Base-by-base conservation (phyloP, 2,113 vertebrate genomes). In the Pelobates fuscus region DNA sequence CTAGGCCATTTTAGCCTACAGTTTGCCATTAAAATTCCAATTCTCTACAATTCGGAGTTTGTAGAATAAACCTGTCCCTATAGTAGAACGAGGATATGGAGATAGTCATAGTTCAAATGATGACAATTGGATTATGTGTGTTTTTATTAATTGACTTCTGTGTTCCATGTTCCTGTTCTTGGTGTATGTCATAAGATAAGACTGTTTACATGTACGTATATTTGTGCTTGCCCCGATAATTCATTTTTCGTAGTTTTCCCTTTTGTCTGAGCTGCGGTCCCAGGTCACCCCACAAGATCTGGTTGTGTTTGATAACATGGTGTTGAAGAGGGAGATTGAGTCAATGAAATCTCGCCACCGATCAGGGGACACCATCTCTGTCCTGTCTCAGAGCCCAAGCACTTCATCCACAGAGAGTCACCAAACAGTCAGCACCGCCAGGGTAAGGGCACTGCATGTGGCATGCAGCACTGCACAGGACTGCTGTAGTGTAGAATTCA, bases 341-440 rank as follows among this genome's bases (percentile, higher is more conserved):
- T 95, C 94, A 24, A 93, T 99, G 82, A 99, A 99, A 80, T 94
- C 95, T 0, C 89, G 95, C 1, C 96, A 97, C 89, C 93, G 90
- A 0, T 71, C 85, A 0, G 88, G 87, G 18, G 96, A 99, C 85
- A 88, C 91, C 70, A 89, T 88, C 82, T 99, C 97, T 26, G 80
- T 92, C 88, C 89, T 92, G 82, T 98, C 96, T 52, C 96, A 89
- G 84, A 95, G 94, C 0, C 95, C 97, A 86, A 96, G 94, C 0
- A 79, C 93, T 74, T 95, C 95, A 0, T 98, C 95, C 32, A 93
- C 94, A 0, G 94, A 93, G 84, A 99, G 96, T 88, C 95, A 93
- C 62, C 91, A 95, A 88, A 98, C 97, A 61, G 94, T 93, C 84
- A 98, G 95, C 37, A 99, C 97, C 0, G 92, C 98, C 86, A 88